phyloP scores from a whole-genome alignment of 2,797 vertebrate genomes.

The Lophotriccus pileatus region DNA sequence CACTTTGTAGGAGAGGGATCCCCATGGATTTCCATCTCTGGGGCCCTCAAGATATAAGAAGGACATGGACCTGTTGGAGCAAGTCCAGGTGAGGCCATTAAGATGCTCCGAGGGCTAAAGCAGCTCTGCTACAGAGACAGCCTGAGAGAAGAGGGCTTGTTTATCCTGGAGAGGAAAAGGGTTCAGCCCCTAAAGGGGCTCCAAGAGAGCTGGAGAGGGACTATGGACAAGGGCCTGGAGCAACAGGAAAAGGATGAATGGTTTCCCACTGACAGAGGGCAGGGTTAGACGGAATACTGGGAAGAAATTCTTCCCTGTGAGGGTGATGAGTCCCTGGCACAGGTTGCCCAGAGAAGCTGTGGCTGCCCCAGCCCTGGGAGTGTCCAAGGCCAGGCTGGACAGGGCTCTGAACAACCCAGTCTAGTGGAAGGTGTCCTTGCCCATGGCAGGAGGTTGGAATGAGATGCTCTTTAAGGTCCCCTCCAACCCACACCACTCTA shows the following conservation, averaged over 20 bases:
- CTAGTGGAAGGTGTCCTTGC: not conserved
- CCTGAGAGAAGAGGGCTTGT: not conserved
- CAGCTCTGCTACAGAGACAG: not conserved
- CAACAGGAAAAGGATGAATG: not conserved
- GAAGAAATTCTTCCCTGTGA: not conserved
- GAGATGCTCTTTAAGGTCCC: not conserved
- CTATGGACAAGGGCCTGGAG: not conserved
- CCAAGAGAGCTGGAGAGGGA: not conserved
- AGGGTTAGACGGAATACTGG: not conserved
- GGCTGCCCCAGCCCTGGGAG: not conserved
- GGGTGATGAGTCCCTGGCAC: not conserved
- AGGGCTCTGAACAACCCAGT: not conserved
- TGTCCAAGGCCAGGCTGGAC: not conserved
- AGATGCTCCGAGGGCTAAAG: not conserved
- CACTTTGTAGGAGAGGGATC: not conserved
- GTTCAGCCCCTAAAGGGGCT: not conserved
- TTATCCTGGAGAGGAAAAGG: not conserved
- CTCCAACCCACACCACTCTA: not conserved
- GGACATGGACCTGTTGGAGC: not conserved
- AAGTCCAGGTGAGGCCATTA: not conserved
- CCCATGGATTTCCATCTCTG: fast-evolving
- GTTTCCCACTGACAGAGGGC: not conserved
- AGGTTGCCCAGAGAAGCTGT: not conserved
- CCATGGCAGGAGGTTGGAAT: not conserved
- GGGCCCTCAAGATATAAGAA: not conserved